Evolutionary conservation across 2,888 invertebrate genomes (phyloP), one percentile per base, ranked within the genome.

Genomic region (Girardia tigrina): DNA sequence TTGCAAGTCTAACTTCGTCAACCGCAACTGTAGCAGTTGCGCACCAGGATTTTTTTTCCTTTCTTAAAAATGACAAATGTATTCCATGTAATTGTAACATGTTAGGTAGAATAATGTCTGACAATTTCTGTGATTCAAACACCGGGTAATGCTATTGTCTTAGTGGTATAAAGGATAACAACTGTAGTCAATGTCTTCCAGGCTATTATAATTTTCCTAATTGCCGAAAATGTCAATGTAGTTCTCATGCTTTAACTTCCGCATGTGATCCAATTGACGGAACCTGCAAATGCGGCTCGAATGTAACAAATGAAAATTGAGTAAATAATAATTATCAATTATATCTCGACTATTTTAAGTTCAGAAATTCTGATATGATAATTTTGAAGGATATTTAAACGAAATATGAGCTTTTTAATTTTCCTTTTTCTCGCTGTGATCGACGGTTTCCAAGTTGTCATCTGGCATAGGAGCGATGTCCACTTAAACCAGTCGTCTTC

Each of bases 111-210:
- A 56, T 56, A 56, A 56, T 2, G 4, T 28, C 42, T n/a, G 27
- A 26, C 14, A 71, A 71, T 29, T 28, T 26, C 8, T 75, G 75
- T 28, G 26, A 75, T 75, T 26, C 70, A 28, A 29, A 26, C 16
- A 27, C 75, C 8, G 75, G 75, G 16, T 4, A 75, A 26, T 75
- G 75, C 28, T 20, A 20, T 29, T 75, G 75, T 28, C 26, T 72
- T 20, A 8, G 14, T 1, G 72, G 72, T 29, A 26, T 75, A 16
- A 70, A 27, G 28, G 75, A 71, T n/a, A 77, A 79, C 28, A 28
- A n/a, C 8, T 75, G 75, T 75, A 29, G 29, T 23, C 8, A 29
- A 28, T 75, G 75, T 42, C 28, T 28, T 16, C 27, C 4, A 1
- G 75, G 71, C 8, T 75, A 28, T 72, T 75, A 23, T 70, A 71